Evolutionary conservation across 1,140 invertebrate species (phyloP).

Genomic region (Halotydeus destructor): DNA sequence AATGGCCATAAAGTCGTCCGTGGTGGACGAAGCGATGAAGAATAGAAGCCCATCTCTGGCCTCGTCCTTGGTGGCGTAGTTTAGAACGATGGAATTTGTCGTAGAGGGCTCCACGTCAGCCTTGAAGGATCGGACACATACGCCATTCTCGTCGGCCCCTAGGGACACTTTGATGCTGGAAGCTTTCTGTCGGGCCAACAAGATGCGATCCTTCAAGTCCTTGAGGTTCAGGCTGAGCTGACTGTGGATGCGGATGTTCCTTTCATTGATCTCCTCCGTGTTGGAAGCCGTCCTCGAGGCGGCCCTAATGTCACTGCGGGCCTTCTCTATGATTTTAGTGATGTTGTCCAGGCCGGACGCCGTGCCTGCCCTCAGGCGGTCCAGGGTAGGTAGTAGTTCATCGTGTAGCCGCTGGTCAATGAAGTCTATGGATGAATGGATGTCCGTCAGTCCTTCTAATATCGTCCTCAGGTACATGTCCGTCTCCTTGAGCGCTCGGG

Average conservation of each 20-base stretch:
- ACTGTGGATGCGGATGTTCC: constrained; percentile 22
- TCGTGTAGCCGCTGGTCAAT: constrained; percentile 17
- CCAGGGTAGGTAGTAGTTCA: constrained; percentile 18
- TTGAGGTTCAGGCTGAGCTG: constrained; percentile 33
- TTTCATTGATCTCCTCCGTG: constrained; percentile 15
- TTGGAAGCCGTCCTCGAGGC: constrained; percentile 13
- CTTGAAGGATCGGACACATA: constrained; percentile 51
- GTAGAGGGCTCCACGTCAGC: constrained; percentile 38
- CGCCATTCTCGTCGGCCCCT: constrained; percentile 26
- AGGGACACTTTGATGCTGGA: constrained; percentile 58
- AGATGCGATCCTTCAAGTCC: constrained; percentile 45
- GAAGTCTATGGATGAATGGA: constrained; percentile 13
- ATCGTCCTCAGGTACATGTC: constrained; percentile 4
- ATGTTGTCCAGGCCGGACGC: constrained; percentile 18
- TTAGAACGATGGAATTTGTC: constrained; percentile 43
- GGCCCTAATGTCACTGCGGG: constrained; percentile 18
- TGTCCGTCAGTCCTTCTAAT: constrained; percentile 3
- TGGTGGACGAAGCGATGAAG: constrained; percentile 30
- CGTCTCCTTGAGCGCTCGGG: background rate
- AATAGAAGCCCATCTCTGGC: constrained; percentile 40
- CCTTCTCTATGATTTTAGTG: constrained; percentile 26
- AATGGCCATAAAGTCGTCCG: constrained; percentile 48
- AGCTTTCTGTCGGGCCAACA: constrained; percentile 52
- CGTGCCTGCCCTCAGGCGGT: constrained; percentile 20
- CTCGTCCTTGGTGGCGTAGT: constrained; percentile 37